A percentile compares a stretch with the other conserved stretches of the same genome.
phyloP scores from a whole-genome alignment of 2,888 invertebrate genomes.

The Trichogramma evanescens region DNA sequence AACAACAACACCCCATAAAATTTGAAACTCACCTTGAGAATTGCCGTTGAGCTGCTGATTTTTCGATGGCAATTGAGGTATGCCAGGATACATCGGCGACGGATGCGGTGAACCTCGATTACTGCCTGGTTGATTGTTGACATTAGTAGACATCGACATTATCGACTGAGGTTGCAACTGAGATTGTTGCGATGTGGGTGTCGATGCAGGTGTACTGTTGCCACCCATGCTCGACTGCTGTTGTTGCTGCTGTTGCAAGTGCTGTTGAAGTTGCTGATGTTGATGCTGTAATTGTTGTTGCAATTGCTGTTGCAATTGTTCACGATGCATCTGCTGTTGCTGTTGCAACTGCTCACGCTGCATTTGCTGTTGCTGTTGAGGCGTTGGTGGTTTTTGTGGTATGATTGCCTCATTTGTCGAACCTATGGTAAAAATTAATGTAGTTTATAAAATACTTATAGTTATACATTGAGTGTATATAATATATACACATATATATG shows the following conservation, averaged over 20 bases:
- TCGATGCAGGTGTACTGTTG: slow-evolving; percentile 39
- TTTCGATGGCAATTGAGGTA: slow-evolving; percentile 30
- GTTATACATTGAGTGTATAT: neutral
- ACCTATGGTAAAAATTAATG: slow-evolving; percentile 24
- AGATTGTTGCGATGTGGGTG: slow-evolving; percentile 33
- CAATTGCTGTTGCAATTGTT: slow-evolving; percentile 33
- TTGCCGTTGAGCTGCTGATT: slow-evolving; percentile 34
- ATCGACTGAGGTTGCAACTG: slow-evolving; percentile 26
- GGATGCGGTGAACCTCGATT: slow-evolving; percentile 43
- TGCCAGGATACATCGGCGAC: slow-evolving; percentile 42
- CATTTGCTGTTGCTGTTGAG: slow-evolving; percentile 47
- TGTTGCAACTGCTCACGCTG: slow-evolving; percentile 54
- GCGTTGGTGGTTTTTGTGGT: slow-evolving; percentile 45
- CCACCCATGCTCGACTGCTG: slow-evolving; percentile 30
- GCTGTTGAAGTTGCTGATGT: slow-evolving; percentile 50
- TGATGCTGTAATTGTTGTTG: slow-evolving; percentile 45
- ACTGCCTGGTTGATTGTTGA: slow-evolving; percentile 37
- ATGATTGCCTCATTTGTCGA: slow-evolving; percentile 35
- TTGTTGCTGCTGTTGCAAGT: slow-evolving; percentile 34
- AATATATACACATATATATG: neutral
- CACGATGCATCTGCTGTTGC: slow-evolving; percentile 17
- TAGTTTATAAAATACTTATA: neutral
- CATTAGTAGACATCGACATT: slow-evolving; percentile 38
- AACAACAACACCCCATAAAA: no score
- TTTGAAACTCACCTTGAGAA: slow-evolving; percentile 39